These are phyloP conservation scores for Parasteatoda tepidariorum DNA, from an alignment of 1,140 invertebrate genomes.

Conservation along the genomic window DNA sequence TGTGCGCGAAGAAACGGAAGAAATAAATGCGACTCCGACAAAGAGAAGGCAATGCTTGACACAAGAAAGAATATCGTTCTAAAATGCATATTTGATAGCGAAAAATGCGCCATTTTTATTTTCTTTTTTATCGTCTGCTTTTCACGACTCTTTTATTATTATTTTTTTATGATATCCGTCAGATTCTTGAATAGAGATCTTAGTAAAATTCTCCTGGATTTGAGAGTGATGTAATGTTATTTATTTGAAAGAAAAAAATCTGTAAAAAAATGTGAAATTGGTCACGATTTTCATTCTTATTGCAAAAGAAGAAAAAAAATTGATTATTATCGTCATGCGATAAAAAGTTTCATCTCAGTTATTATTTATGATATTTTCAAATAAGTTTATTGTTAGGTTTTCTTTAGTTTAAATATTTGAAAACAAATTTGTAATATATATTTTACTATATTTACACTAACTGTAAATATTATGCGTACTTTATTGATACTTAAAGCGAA, in stretches of 20 bases:
- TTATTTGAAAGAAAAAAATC: constrained; percentile 20
- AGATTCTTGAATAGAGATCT: not conserved
- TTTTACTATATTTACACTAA: too few species aligned
- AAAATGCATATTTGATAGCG: constrained; percentile 53
- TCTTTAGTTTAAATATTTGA: too few species aligned
- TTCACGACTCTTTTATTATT: not conserved
- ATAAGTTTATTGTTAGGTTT: not conserved
- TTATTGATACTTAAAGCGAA: too few species aligned
- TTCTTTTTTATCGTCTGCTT: constrained; percentile 10
- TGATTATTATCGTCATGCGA: not conserved
- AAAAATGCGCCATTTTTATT: constrained; percentile 31
- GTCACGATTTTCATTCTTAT: not conserved
- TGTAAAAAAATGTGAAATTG: constrained; percentile 34
- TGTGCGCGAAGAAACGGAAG: constrained; percentile 11
- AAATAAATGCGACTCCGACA: constrained; percentile 38
- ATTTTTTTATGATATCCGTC: not conserved
- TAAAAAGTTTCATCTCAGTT: not conserved
- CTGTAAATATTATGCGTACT: too few species aligned
- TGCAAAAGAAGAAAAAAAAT: not conserved
- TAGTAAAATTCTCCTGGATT: constrained; percentile 4
- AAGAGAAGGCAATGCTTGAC: constrained; percentile 24
- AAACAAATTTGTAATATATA: too few species aligned
- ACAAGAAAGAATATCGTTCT: constrained; percentile 23
- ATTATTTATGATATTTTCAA: not conserved
- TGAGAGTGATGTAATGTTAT: constrained; percentile 16